Conservation (phyloP, 2,888 invertebrate species). For the Protodeltote pygarga region DNA sequence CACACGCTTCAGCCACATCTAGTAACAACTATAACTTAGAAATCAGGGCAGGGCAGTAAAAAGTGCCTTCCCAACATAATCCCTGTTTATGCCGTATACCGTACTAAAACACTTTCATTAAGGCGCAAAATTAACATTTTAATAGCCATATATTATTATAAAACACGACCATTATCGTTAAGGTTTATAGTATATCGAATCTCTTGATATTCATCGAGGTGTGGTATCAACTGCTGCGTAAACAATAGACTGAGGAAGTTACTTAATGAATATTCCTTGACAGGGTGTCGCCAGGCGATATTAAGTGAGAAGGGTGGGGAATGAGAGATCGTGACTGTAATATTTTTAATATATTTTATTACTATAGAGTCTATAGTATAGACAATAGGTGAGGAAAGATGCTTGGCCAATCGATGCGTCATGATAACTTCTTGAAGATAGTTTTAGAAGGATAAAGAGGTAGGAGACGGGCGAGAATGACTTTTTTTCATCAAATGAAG, state of each 20-base stretch:
- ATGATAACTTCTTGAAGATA: no score
- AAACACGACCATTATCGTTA: slow-evolving; percentile 69
- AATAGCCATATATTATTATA: slow-evolving; percentile 82
- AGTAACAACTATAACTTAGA: slow-evolving; percentile 54
- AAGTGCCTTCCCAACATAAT: slow-evolving; percentile 74
- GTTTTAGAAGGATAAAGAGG: no score
- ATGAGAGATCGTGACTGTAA: no score
- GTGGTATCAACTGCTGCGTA: slow-evolving; percentile 39
- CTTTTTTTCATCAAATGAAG: no score
- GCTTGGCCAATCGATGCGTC: no score
- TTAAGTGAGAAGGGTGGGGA: no score
- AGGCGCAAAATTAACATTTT: slow-evolving; percentile 84
- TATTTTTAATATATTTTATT: no score
- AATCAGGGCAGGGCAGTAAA: slow-evolving; percentile 78
- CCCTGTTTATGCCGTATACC: slow-evolving; percentile 74
- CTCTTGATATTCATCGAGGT: slow-evolving; percentile 57
- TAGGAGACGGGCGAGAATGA: no score
- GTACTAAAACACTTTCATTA: slow-evolving; percentile 83
- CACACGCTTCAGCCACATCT: slow-evolving; percentile 22
- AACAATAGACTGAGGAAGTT: slow-evolving; percentile 11
- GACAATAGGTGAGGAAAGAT: neutral
- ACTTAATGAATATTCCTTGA: slow-evolving; percentile 19
- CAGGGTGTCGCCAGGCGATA: neutral
- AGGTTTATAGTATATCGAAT: slow-evolving; percentile 66
- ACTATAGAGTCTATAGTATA: no score